Conservation (phyloP, 2,888 invertebrate genomes). For the Pristionchus entomophagus region DNA sequence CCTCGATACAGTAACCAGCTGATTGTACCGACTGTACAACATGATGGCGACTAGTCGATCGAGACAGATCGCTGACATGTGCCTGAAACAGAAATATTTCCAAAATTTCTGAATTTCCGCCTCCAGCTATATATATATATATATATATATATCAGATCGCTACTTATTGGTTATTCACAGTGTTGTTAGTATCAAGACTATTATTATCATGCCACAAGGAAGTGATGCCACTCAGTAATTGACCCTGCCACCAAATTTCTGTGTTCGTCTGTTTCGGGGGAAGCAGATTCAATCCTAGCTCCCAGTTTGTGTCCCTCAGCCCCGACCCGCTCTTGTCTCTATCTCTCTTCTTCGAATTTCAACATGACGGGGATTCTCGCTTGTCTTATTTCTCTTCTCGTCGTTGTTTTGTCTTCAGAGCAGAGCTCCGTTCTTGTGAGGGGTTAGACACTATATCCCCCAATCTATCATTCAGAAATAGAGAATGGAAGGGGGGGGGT, state of each 20-base stretch:
- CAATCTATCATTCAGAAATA: constrained; percentile 13
- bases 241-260: too few relatives aligned
- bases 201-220: too few relatives aligned
- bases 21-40: constrained; percentile 70
- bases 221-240: too few relatives aligned
- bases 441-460: constrained; percentile 41
- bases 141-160: not conserved
- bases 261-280: not conserved
- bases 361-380: constrained; percentile 22
- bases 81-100: constrained; percentile 56
- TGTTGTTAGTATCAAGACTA: too few relatives aligned
- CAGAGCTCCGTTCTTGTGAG: not conserved
- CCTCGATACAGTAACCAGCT: constrained; percentile 66
- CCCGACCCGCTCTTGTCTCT: too few relatives aligned
- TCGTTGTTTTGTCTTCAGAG: constrained; percentile 28
- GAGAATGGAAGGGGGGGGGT: not conserved
- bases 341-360: not conserved
- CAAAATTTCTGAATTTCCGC: not conserved
- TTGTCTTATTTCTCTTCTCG: not conserved
- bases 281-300: not conserved
- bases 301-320: too few relatives aligned
- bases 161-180: too few relatives aligned
- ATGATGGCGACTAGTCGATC: constrained; percentile 74
- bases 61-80: constrained; percentile 75
- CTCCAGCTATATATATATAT: not conserved